phyloP scores from a whole-genome alignment of 2,888 invertebrate genomes.

The Diarsia mendica region DNA sequence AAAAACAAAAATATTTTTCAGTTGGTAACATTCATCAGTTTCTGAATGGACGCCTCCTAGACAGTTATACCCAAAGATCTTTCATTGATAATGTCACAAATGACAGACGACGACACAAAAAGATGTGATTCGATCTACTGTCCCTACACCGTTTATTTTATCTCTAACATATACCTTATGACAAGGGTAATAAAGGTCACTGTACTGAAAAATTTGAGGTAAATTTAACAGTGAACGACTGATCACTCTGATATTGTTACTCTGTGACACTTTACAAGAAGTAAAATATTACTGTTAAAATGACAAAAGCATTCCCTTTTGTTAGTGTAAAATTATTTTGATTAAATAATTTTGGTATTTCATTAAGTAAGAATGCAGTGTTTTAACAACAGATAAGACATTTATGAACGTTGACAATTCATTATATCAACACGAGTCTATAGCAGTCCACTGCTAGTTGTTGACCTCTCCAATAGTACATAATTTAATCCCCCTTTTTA shows the following conservation, averaged over 20 bases:
- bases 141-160: not conserved
- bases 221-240: not conserved
- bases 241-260: constrained; percentile 30
- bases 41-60: constrained; percentile 19
- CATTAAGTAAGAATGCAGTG: not conserved
- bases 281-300: constrained; percentile 2
- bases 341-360: constrained; percentile 1
- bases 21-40: constrained; percentile 24
- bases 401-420: not conserved
- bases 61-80: constrained; percentile 39
- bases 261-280: constrained; percentile 6
- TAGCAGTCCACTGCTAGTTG: too few species aligned
- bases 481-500: too few species aligned
- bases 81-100: constrained; percentile 38
- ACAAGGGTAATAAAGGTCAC: not conserved
- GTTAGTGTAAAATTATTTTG: constrained; percentile 26
- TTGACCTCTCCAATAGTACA: too few species aligned
- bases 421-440: too few species aligned
- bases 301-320: constrained; percentile 12
- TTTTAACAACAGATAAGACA: not conserved
- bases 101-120: constrained; percentile 36
- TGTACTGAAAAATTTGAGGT: not conserved
- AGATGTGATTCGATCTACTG: constrained; percentile 27
- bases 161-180: not conserved
- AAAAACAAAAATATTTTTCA: constrained; percentile 23